These are phyloP conservation scores for Auanema freiburgensis DNA, from an alignment of 2,888 invertebrate species.

Conservation along the genomic window DNA sequence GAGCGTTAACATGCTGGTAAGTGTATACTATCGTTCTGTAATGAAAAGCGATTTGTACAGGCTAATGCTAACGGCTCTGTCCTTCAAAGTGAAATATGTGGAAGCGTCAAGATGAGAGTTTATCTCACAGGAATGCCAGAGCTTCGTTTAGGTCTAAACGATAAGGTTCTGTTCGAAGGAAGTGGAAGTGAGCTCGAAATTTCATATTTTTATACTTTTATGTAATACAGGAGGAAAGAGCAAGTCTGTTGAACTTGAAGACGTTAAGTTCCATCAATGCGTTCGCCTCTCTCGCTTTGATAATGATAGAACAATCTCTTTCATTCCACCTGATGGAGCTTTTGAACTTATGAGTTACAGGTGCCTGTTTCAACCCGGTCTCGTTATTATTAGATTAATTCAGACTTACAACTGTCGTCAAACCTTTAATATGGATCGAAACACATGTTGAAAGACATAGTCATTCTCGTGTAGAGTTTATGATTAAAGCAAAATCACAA, in stretches of 20 bases:
- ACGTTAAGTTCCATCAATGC: constrained; percentile 98
- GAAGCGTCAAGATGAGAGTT: constrained; percentile 96
- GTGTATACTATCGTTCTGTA: constrained; percentile 32
- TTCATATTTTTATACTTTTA: no score
- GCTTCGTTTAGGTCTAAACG: constrained; percentile 89
- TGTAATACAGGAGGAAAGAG: constrained; percentile 78
- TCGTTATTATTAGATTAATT: not conserved
- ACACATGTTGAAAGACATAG: constrained; percentile 95
- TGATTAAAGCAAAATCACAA: constrained; percentile 98
- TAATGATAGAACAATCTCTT: constrained; percentile 86
- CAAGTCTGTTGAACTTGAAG: constrained; percentile 95
- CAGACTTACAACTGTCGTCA: constrained; percentile 70
- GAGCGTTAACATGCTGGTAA: constrained; percentile 85
- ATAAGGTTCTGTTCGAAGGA: constrained; percentile 93
- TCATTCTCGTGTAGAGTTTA: constrained; percentile 95
- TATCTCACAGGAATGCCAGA: constrained; percentile 98
- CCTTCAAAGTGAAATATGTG: constrained; percentile 93
- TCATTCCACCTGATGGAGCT: constrained; percentile 98
- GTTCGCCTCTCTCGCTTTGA: constrained; percentile 84
- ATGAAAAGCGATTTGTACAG: constrained; percentile 49
- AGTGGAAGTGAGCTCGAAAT: constrained; percentile 74
- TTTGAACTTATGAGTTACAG: constrained; percentile 81
- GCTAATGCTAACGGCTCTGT: constrained; percentile 96
- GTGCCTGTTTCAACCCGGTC: constrained; percentile 32
- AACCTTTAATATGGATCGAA: constrained; percentile 97